Conservation (phyloP, 2,888 invertebrate species). For the Diaprepes abbreviatus region DNA sequence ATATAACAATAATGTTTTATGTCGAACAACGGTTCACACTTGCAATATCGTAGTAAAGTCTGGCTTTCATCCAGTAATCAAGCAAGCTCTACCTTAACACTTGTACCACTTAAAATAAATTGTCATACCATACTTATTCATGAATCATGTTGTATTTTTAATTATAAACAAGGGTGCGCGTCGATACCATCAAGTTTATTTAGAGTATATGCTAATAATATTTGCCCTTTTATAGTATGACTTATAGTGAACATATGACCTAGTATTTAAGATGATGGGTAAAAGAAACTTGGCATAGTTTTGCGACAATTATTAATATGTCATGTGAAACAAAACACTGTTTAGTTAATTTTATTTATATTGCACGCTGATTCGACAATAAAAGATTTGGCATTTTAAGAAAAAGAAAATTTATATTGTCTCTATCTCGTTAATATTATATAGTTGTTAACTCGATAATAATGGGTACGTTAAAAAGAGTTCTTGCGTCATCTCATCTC, state of each 20-base stretch:
- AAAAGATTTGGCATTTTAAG: constrained; percentile 1
- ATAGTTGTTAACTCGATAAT: too few species aligned
- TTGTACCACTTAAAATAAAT: constrained; percentile 38
- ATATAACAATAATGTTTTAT: constrained; percentile 6
- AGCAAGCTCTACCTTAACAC: constrained; percentile 19
- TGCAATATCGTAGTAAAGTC: constrained; percentile 26
- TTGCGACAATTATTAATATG: background rate
- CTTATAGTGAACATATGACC: background rate
- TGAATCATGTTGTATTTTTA: constrained; percentile 33
- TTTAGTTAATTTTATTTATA: background rate
- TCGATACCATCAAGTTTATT: background rate
- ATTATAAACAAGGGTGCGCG: constrained; percentile 19
- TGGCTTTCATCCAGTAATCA: constrained; percentile 36
- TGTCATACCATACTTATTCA: constrained; percentile 22
- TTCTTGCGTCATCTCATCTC: too few species aligned
- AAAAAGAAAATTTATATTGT: too few species aligned
- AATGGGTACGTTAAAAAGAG: too few species aligned
- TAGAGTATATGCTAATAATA: too few species aligned
- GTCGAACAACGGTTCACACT: constrained; percentile 10
- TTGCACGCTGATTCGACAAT: background rate
- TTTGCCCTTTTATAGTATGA: too few species aligned
- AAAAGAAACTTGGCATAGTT: constrained; percentile 11
- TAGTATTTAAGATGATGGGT: background rate
- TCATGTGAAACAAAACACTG: background rate
- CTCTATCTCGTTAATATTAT: too few species aligned